These are phyloP conservation scores for Apocheima hispidaria DNA, from an alignment of 2,888 invertebrate genomes.

Conservation along the genomic window DNA sequence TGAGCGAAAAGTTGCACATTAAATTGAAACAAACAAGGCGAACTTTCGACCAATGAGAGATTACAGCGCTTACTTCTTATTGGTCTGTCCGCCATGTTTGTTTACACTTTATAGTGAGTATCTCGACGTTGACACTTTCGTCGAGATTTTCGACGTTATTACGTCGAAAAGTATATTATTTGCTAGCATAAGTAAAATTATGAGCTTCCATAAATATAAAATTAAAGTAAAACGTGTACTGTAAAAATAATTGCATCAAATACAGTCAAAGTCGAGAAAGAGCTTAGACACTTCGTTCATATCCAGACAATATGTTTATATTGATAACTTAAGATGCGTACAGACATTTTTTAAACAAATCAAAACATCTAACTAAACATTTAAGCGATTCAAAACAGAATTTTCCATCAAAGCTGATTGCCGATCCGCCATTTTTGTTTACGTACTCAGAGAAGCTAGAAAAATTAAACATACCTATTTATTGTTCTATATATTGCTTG, in stretches of 20 bases:
- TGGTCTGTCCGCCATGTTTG: not conserved
- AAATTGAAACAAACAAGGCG: not conserved
- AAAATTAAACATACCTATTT: not conserved
- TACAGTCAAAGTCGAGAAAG: not conserved
- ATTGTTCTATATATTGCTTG: not conserved
- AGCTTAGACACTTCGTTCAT: not conserved
- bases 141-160: too few species aligned
- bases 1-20: too few species aligned
- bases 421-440: not conserved
- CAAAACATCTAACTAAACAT: not conserved
- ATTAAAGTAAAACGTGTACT: not conserved
- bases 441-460: not conserved
- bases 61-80: not conserved
- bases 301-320: not conserved
- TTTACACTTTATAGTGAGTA: not conserved
- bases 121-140: too few species aligned
- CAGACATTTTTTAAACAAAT: not conserved
- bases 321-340: too few species aligned
- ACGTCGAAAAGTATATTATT: not conserved
- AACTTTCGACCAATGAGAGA: not conserved
- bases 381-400: too few species aligned
- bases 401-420: not conserved
- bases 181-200: not conserved
- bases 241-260: not conserved
- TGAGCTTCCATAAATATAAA: slow-evolving; percentile 12